These are phyloP conservation scores for Willowsia nigromaculata DNA, from an alignment of 2,888 invertebrate genomes.

Conservation along the genomic window DNA sequence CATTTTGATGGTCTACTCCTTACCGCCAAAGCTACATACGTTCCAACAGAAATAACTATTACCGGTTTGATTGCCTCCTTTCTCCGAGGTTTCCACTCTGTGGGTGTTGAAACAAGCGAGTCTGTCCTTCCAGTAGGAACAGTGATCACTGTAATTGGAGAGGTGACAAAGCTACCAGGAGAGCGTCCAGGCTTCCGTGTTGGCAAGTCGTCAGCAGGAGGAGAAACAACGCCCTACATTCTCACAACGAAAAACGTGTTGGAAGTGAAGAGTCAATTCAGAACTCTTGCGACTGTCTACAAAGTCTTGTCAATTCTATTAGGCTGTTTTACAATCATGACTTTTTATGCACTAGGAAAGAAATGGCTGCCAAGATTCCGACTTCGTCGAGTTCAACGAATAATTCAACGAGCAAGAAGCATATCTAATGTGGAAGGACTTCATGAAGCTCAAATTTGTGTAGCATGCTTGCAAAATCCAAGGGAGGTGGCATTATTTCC, in stretches of 20 bases:
- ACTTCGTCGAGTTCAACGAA: constrained; percentile 21
- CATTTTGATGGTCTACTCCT: constrained; percentile 47
- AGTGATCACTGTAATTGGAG: constrained; percentile 59
- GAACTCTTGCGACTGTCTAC: constrained; percentile 12
- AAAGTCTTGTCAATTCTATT: constrained; percentile 33
- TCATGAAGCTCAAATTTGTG: constrained; percentile 54
- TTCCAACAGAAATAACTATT: constrained; percentile 39
- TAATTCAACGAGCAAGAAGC: constrained; percentile 39
- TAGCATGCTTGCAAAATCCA: constrained; percentile 57
- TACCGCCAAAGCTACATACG: constrained; percentile 47
- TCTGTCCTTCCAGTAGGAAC: constrained; percentile 52
- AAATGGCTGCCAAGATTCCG: constrained; percentile 55
- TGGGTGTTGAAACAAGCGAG: constrained; percentile 60
- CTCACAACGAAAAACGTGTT: constrained; percentile 56
- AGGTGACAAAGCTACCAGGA: constrained; percentile 44
- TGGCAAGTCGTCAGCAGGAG: constrained; percentile 44
- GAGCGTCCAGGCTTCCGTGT: constrained; percentile 33
- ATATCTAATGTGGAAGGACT: constrained; percentile 18
- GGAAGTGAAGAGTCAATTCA: constrained; percentile 45
- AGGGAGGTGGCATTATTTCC: constrained; percentile 58
- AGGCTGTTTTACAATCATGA: constrained; percentile 49
- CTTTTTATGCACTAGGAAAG: constrained; percentile 33
- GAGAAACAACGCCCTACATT: constrained; percentile 43
- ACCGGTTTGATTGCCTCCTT: constrained; percentile 51
- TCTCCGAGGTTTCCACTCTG: constrained; percentile 58